Evolutionary conservation across 2,888 invertebrate genomes (phyloP).

Genomic region (Caenorhabditis doughertyi): DNA sequence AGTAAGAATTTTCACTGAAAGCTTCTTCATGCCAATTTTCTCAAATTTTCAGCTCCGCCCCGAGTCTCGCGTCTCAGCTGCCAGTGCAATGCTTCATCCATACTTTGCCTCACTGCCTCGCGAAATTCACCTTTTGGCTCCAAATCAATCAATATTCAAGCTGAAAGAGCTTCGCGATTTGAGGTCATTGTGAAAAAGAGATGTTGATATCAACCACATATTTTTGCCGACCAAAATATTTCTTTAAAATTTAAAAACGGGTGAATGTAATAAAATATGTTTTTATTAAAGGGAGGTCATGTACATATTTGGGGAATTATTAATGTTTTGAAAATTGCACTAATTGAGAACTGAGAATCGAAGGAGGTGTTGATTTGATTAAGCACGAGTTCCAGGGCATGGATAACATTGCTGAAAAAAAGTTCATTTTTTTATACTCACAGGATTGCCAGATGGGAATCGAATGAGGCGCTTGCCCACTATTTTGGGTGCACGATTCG

Average conservation of each 20-base stretch:
- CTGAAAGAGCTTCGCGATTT: constrained; percentile 67
- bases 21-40: too few species aligned
- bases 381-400: constrained; percentile 67
- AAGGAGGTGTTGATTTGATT: too few species aligned
- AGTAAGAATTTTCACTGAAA: constrained; percentile 68
- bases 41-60: constrained; percentile 87
- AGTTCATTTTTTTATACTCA: too few species aligned
- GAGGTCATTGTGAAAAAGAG: constrained; percentile 41
- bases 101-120: constrained; percentile 94
- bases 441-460: too few species aligned
- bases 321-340: constrained; percentile 23
- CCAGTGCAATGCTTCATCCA: constrained; percentile 90
- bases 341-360: constrained; percentile 1
- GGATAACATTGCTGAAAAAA: constrained; percentile 77
- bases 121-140: constrained; percentile 92
- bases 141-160: constrained; percentile 77
- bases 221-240: constrained; percentile 15
- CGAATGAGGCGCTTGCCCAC: too few species aligned
- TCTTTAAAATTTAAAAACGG: not conserved
- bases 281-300: not conserved
- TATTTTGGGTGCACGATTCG: too few species aligned
- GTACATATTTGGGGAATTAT: constrained; percentile 25
- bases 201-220: constrained; percentile 2
- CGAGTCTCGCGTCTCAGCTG: constrained; percentile 90
- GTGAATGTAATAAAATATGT: not conserved